Base-by-base conservation (phyloP, 2,888 invertebrate genomes). In the Sisyra nigra region DNA sequence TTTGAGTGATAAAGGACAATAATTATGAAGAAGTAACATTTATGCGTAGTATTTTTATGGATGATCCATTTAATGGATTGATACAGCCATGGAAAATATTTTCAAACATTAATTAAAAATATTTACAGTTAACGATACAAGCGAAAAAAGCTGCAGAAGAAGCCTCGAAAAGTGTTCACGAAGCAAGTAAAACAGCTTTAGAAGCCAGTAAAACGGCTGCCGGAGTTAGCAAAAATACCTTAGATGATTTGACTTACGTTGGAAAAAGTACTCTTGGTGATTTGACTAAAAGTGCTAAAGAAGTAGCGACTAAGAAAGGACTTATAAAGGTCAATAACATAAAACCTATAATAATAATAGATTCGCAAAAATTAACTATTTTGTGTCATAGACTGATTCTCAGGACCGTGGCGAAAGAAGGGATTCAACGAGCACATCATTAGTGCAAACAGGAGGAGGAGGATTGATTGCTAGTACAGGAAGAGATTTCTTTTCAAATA, bases 231-330 rank as follows among this genome's bases (percentile, higher is more conserved):
- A 86, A 85, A 58, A 87, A 85, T 52, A 89, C 89, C 0, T 67
- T 89, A 4, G 89, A 89, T 47, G 91, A 91, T 58, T 66, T 91
- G 17, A 84, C 86, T 0, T 87, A 87, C 53, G 88, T 89, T 3
- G 81, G 88, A n/a, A 88, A 87, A 59, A 86, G 83, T 19, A 88
- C 89, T 0, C 66, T 91, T 34, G 89, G 87, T 1, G 91, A 91
- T 59, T 65, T 92, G 13, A 91, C 91, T 1, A 92, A 91, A 63
- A 86, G 85, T 54, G 91, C 91, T 1, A 86, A 89, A 55, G 88
- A 89, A 64, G 88, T 68, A 2, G 89, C 84, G 3, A 70, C 83
- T 1, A 91, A 89, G 57, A 85, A 86, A 57, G 88, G 88, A 46
- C 65, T 91, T 42, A 65, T 88, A 40, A 83, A 86, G 70, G 82